A percentile compares a stretch with the other conserved stretches of the same genome.
phyloP scores from a whole-genome alignment of 1,140 invertebrate genomes.

The Brachionus asplanchnoidis region DNA sequence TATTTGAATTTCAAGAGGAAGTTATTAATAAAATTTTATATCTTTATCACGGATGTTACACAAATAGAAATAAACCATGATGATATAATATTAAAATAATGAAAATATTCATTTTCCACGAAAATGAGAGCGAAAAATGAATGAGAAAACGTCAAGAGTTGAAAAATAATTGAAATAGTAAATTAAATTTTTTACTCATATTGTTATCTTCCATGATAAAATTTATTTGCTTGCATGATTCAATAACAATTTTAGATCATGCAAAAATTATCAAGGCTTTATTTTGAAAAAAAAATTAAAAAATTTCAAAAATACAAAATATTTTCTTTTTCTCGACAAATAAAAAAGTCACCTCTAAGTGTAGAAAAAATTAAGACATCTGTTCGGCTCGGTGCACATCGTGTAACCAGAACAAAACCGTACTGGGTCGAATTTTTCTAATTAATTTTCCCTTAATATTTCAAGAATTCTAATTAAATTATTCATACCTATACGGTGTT shows the following conservation, averaged over 20 bases:
- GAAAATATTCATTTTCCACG: neutral
- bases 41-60: constrained; percentile 37
- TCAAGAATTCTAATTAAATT: constrained; percentile 21
- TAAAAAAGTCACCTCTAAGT: neutral
- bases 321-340: neutral
- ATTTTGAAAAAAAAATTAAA: neutral
- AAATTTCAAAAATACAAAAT: too few relatives aligned
- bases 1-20: neutral
- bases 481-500: constrained; percentile 14
- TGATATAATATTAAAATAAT: constrained; percentile 26
- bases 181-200: neutral
- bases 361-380: neutral
- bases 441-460: constrained; percentile 20
- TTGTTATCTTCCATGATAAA: neutral
- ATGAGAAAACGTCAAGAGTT: neutral
- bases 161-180: constrained; percentile 20
- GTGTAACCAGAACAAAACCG: neutral
- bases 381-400: neutral
- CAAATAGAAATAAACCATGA: neutral
- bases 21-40: constrained; percentile 27
- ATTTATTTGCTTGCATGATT: neutral
- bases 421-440: neutral
- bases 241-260: neutral
- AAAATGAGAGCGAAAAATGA: neutral
- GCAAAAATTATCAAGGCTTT: neutral